Percentiles rank a stretch among this genome's conserved stretches.
These are phyloP conservation scores for Pipa parva DNA, from an alignment of 2,113 vertebrate genomes.

Conservation along the genomic window DNA sequence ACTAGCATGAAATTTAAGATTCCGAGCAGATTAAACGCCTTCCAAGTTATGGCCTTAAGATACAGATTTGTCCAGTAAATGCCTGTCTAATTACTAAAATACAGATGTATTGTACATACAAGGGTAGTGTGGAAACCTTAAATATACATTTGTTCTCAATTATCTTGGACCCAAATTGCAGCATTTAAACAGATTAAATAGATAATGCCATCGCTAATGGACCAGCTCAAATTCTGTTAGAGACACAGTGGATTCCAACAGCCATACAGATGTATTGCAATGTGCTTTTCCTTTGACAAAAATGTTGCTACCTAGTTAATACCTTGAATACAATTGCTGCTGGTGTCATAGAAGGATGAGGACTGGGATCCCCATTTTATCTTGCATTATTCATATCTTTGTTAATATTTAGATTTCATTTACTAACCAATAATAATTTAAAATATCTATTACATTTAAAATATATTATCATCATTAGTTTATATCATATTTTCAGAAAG, in stretches of 20 bases:
- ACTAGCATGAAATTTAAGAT: constrained; percentile 40
- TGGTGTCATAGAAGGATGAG: neutral
- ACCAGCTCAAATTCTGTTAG: constrained; percentile 24
- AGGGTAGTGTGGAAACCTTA: constrained; percentile 33
- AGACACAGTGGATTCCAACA: constrained; percentile 5
- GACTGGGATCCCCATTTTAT: neutral
- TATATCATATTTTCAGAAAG: no score
- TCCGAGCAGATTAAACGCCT: constrained; percentile 31
- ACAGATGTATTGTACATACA: constrained; percentile 37
- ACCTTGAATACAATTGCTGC: no score
- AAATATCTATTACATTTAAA: no score
- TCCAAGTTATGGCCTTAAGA: constrained; percentile 39
- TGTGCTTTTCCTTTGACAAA: neutral
- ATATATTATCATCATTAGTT: no score
- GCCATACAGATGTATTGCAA: neutral
- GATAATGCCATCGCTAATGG: constrained; percentile 32
- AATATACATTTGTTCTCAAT: constrained; percentile 44
- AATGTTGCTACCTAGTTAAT: no score
- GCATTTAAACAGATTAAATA: constrained; percentile 38
- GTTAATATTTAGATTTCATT: neutral
- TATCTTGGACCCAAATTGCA: constrained; percentile 38
- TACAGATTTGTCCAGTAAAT: constrained; percentile 42
- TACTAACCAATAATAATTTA: no score
- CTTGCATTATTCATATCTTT: neutral
- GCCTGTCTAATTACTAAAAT: constrained; percentile 42